Percentiles rank a stretch among this genome's conserved stretches.
phyloP scores from a whole-genome alignment of 35 echinoderm and acorn worm genomes.

The Apostichopus californicus region DNA sequence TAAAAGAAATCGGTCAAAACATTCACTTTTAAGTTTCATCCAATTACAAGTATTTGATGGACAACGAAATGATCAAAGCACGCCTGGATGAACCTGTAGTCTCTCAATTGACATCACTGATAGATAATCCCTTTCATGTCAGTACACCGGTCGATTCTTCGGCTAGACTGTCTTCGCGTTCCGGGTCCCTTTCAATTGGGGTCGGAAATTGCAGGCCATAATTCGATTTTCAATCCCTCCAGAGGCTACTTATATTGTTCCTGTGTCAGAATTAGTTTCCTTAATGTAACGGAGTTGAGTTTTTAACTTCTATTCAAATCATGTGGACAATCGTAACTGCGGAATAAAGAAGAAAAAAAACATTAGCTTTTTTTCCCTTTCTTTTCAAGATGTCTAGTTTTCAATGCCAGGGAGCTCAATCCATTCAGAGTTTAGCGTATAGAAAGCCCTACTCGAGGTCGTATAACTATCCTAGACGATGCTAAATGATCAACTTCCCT shows the following conservation, averaged over 20 bases:
- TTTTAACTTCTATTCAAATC: neutral
- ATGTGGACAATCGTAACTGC: too few species aligned
- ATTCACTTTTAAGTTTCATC: too few species aligned
- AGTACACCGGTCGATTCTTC: neutral
- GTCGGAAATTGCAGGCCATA: slow-evolving; percentile 28
- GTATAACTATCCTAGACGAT: neutral
- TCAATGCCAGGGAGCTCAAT: neutral
- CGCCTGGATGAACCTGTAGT: neutral
- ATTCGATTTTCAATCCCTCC: slow-evolving; percentile 23
- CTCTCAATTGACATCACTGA: neutral
- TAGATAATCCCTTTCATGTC: neutral
- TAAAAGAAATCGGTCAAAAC: too few species aligned
- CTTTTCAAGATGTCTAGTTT: neutral
- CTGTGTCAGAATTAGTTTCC: neutral
- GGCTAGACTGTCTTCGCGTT: neutral
- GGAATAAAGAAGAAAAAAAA: too few species aligned
- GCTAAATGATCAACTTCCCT: too few species aligned
- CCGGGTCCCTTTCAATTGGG: neutral
- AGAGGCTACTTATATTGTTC: neutral
- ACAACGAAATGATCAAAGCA: neutral
- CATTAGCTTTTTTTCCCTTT: neutral
- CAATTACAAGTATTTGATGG: too few species aligned
- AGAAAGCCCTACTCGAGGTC: neutral
- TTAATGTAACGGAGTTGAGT: slow-evolving; percentile 8
- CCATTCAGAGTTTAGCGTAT: neutral